Evolutionary conservation across 2,113 vertebrate species (phyloP).

Genomic region (Elgaria multicarinata): DNA sequence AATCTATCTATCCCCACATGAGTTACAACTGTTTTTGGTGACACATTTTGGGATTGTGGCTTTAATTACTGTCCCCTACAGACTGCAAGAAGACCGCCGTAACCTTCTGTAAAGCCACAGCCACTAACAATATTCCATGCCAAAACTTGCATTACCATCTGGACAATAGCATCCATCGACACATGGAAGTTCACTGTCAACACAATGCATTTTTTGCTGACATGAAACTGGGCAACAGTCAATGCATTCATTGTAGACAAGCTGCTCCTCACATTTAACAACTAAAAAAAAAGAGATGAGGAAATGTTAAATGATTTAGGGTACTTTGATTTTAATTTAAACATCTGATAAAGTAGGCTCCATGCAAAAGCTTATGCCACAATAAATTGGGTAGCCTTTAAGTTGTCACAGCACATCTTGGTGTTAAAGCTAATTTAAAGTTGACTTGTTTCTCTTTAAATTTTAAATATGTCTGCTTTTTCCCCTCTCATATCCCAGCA

Average conservation of each 20-base stretch:
- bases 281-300: slow-evolving; percentile 57
- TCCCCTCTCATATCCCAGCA: neutral
- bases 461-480: neutral
- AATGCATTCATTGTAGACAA: slow-evolving; percentile 90
- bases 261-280: slow-evolving; percentile 79
- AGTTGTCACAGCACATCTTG: neutral
- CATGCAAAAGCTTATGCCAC: neutral
- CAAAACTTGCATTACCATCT: slow-evolving; percentile 75
- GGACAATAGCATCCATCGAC: slow-evolving; percentile 96
- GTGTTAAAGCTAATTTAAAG: neutral
- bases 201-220: slow-evolving; percentile 81
- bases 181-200: slow-evolving; percentile 92
- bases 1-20: neutral
- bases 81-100: neutral
- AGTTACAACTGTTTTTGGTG: neutral
- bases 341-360: neutral
- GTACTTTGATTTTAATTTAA: neutral
- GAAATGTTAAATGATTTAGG: neutral
- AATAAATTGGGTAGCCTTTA: neutral
- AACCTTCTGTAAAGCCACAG: neutral
- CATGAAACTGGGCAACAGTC: slow-evolving; percentile 91
- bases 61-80: neutral
- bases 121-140: neutral
- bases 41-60: neutral
- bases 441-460: neutral